Evolutionary conservation across 2,888 invertebrate genomes (phyloP), one percentile per base, ranked within the genome.

Genomic region (Chaetoderma sp.): DNA sequence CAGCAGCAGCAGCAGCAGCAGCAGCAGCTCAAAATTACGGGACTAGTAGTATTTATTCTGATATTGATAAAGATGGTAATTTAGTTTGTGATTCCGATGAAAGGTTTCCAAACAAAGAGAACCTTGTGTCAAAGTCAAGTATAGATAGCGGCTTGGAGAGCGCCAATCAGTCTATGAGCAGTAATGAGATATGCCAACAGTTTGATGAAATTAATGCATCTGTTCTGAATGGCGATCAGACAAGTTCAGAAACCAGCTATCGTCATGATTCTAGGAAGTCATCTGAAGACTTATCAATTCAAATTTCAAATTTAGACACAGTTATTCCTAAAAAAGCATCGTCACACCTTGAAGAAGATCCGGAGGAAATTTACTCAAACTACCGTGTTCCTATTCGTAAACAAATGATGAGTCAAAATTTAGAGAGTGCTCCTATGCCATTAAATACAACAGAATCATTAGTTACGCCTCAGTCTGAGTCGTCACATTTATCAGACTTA

Each of bases 91-190:
- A 13, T 49, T 13, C 16, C 13, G 21, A 16, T 8, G 13, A 49
- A 21, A 49, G 23, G 27, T 21, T 21, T 27, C 16, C 23, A 21
- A 30, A 30, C 13, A 52, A 18, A 18, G 8, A 2, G 23, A 33
- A 30, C 18, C 52, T 32, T 18, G 32, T 8, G 30, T 52, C 52
- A 52, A 52, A 52, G 52, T 18, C 47, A 25, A 66, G 64, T 21
- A 50, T 56, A 50, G 73, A 73, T 52, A 73, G 69, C 49, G 71
- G 71, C 6, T 52, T 69, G 10, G 67, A 64, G 4, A 73, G 67
- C 54, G 70, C 70, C 25, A 23, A 30, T 16, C 52, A 52, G 32
- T 28, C 32, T 28, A 30, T 8, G 32, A 28, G 32, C 4, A 52
- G 52, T 28, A n/a, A n/a, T n/a, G n/a, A n/a, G n/a, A n/a, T n/a